phyloP scores from a whole-genome alignment of 2,113 vertebrate genomes.

The Entelurus aequoreus region DNA sequence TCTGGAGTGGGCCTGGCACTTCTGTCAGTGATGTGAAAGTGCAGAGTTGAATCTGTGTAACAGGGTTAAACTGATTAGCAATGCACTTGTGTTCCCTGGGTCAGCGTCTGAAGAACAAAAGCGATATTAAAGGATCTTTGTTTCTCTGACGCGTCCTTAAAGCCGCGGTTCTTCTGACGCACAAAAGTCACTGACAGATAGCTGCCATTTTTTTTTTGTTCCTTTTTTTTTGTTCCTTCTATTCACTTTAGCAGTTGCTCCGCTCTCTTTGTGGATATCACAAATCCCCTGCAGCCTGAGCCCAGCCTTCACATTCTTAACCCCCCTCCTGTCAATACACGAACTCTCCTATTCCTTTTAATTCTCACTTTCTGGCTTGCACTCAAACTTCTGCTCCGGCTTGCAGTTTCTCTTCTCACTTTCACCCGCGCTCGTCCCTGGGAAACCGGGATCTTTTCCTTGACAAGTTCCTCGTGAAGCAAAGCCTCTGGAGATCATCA shows the following conservation, averaged over 20 bases:
- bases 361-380: slow-evolving; percentile 59
- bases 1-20: slow-evolving; percentile 67
- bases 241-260: slow-evolving; percentile 54
- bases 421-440: slow-evolving; percentile 81
- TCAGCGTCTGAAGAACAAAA: slow-evolving; percentile 74
- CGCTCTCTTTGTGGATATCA: slow-evolving; percentile 60
- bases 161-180: slow-evolving; percentile 48
- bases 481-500: slow-evolving; percentile 90
- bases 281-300: slow-evolving; percentile 65
- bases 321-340: slow-evolving; percentile 65
- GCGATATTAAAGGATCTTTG: slow-evolving; percentile 70
- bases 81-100: slow-evolving; percentile 70
- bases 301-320: slow-evolving; percentile 61
- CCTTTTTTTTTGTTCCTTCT: slow-evolving; percentile 24
- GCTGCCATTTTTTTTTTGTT: slow-evolving; percentile 45
- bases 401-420: slow-evolving; percentile 67
- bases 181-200: slow-evolving; percentile 67
- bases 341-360: slow-evolving; percentile 64
- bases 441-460: slow-evolving; percentile 91
- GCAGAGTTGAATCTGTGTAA: slow-evolving; percentile 54
- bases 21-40: slow-evolving; percentile 73
- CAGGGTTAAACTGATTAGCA: slow-evolving; percentile 76
- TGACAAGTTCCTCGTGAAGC: slow-evolving; percentile 95
- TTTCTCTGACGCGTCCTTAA: slow-evolving; percentile 61
- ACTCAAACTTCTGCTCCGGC: slow-evolving; percentile 61